Evolutionary conservation across 2,113 vertebrate genomes (phyloP).

Genomic region (Collichthys lucidus): DNA sequence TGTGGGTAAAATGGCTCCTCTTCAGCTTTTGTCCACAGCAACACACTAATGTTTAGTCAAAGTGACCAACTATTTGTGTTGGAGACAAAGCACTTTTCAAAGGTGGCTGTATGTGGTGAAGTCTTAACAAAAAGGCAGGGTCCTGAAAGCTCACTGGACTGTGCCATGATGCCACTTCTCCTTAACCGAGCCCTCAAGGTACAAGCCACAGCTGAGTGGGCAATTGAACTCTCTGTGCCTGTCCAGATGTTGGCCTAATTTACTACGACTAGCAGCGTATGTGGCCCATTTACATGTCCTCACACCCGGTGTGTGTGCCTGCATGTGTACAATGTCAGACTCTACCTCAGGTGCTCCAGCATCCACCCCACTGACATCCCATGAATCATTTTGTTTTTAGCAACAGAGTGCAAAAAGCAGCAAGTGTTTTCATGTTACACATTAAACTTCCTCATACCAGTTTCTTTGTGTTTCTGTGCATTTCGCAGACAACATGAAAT

Average conservation of each 20-base stretch:
- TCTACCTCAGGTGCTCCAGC: constrained; percentile 57
- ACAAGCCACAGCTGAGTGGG: constrained; percentile 72
- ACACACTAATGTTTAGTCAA: constrained; percentile 31
- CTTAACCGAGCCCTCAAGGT: constrained; percentile 67
- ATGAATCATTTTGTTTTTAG: constrained; percentile 42
- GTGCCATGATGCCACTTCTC: constrained; percentile 55
- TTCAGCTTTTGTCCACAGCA: constrained; percentile 43
- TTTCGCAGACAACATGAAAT: neutral
- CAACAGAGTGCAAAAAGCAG: neutral
- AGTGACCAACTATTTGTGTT: constrained; percentile 38
- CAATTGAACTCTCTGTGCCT: constrained; percentile 69
- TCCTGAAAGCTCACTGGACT: constrained; percentile 54
- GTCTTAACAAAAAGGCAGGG: constrained; percentile 33
- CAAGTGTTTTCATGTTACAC: neutral
- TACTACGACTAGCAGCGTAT: constrained; percentile 71
- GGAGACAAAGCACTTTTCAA: constrained; percentile 40
- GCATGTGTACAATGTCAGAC: constrained; percentile 51
- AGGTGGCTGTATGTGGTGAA: constrained; percentile 44
- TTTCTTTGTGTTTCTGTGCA: neutral
- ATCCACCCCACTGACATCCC: neutral
- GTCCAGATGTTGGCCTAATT: constrained; percentile 87
- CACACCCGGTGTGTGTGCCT: constrained; percentile 56
- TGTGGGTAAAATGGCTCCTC: constrained; percentile 23
- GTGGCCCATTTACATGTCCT: constrained; percentile 74
- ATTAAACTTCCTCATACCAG: neutral